Evolutionary conservation across 2,113 vertebrate species (phyloP).

Genomic region (Platycercus adscitus): DNA sequence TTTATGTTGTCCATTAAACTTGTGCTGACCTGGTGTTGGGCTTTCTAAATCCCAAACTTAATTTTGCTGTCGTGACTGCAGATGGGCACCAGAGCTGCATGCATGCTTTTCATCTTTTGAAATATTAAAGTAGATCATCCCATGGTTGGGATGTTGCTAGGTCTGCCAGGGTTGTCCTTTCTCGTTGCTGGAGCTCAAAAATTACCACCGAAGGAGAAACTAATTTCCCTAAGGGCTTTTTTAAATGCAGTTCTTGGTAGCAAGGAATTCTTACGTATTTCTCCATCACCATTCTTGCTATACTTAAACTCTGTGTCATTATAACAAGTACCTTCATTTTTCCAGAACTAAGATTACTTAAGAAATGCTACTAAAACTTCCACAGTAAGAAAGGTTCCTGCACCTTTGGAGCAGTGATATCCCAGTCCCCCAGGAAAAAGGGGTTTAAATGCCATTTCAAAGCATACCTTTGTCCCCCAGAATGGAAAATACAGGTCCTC

Average conservation of each 20-base stretch:
- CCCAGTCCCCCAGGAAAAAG: not conserved
- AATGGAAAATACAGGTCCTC: not conserved
- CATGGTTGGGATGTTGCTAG: not conserved
- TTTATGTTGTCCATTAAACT: conserved; percentile 14
- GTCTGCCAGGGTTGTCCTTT: not conserved
- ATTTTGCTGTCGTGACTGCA: not conserved
- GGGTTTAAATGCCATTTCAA: not conserved
- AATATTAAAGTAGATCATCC: conserved; percentile 52
- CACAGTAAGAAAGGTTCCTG: not conserved
- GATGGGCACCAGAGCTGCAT: not conserved
- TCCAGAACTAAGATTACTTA: not conserved
- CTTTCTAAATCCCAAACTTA: conserved; percentile 36
- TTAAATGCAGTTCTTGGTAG: not conserved
- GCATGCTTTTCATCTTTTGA: conserved; percentile 1
- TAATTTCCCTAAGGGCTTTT: conserved; percentile 29
- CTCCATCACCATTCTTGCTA: rapidly evolving
- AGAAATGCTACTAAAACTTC: not conserved
- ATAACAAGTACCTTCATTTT: not conserved
- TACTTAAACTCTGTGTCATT: not conserved
- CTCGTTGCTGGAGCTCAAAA: conserved; percentile 19
- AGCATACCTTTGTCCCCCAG: not conserved
- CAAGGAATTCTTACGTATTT: not conserved
- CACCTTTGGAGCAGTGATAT: not conserved
- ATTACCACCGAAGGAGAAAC: conserved; percentile 46
- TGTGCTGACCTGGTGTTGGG: conserved; percentile 14